Evolutionary conservation across 1,140 invertebrate species (phyloP).

Genomic region (Hydropsyche tenuis): DNA sequence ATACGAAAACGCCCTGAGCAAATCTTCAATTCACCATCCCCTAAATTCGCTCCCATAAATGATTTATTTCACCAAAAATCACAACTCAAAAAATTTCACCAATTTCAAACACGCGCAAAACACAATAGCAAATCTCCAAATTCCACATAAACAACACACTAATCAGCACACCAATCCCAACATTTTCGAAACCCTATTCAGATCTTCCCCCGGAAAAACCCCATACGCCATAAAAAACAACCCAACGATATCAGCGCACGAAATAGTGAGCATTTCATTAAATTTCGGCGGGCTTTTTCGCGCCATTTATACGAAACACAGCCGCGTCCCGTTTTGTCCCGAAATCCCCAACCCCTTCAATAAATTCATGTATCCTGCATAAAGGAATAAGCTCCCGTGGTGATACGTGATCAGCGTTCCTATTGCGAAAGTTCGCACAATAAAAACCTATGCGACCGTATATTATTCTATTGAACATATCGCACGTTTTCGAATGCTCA

Average conservation of each 20-base stretch:
- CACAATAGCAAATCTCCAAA: too few relatives aligned
- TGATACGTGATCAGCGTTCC: conserved; percentile 42
- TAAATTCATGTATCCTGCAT: conserved; percentile 44
- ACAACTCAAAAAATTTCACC: too few relatives aligned
- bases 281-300: background rate
- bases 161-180: too few relatives aligned
- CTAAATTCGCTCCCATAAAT: too few relatives aligned
- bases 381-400: conserved; percentile 42
- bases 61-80: too few relatives aligned
- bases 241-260: background rate
- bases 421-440: conserved; percentile 5
- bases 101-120: too few relatives aligned
- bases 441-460: conserved; percentile 16
- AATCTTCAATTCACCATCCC: too few relatives aligned
- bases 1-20: too few relatives aligned
- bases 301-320: conserved; percentile 35
- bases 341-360: conserved; percentile 32
- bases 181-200: too few relatives aligned
- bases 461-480: conserved; percentile 34
- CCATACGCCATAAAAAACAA: too few relatives aligned
- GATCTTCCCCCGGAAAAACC: too few relatives aligned
- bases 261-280: conserved; percentile 25
- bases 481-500: conserved; percentile 5
- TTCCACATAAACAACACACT: too few relatives aligned
- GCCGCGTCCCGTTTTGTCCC: conserved; percentile 37